phyloP scores from a whole-genome alignment of 2,888 invertebrate genomes.

The Cephus pygmeus region DNA sequence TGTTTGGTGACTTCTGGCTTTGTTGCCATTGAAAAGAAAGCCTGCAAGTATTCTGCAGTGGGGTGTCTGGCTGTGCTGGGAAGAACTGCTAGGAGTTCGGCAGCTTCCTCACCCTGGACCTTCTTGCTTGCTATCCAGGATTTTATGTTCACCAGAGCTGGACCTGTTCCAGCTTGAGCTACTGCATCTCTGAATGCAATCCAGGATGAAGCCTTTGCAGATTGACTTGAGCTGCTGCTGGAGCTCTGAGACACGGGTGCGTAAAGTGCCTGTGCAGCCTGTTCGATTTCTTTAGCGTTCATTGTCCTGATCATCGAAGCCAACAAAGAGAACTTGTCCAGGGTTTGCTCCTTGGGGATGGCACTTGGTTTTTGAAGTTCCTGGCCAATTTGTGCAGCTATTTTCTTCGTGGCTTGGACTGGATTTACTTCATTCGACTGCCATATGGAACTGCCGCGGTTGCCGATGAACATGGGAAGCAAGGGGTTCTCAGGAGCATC shows the following conservation, averaged over 20 bases:
- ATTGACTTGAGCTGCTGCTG: constrained; percentile 47
- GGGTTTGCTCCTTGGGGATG: constrained; percentile 70
- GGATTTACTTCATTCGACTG: constrained; percentile 46
- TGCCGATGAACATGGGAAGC: constrained; percentile 66
- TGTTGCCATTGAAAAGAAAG: constrained; percentile 72
- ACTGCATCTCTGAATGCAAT: constrained; percentile 75
- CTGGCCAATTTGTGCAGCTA: constrained; percentile 71
- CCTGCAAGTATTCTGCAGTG: constrained; percentile 72
- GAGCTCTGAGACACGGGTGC: constrained; percentile 58
- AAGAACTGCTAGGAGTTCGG: constrained; percentile 70
- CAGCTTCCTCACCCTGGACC: constrained; percentile 71
- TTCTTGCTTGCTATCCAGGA: constrained; percentile 72
- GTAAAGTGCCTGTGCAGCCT: constrained; percentile 70
- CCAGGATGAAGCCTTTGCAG: constrained; percentile 68
- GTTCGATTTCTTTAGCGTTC: constrained; percentile 72
- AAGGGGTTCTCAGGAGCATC: constrained; percentile 67
- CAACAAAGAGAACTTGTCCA: constrained; percentile 74
- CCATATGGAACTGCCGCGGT: constrained; percentile 65
- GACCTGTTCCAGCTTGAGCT: constrained; percentile 75
- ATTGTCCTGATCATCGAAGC: constrained; percentile 72
- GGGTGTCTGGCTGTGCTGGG: constrained; percentile 71
- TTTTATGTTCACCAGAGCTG: constrained; percentile 73
- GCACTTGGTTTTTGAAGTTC: constrained; percentile 71
- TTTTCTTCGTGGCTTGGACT: constrained; percentile 52
- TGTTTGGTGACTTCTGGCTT: constrained; percentile 69